A percentile compares a stretch with the other conserved stretches of the same genome.
These are phyloP conservation scores for Arremon aurantiirostris DNA, from an alignment of 2,797 vertebrate species.

Conservation along the genomic window DNA sequence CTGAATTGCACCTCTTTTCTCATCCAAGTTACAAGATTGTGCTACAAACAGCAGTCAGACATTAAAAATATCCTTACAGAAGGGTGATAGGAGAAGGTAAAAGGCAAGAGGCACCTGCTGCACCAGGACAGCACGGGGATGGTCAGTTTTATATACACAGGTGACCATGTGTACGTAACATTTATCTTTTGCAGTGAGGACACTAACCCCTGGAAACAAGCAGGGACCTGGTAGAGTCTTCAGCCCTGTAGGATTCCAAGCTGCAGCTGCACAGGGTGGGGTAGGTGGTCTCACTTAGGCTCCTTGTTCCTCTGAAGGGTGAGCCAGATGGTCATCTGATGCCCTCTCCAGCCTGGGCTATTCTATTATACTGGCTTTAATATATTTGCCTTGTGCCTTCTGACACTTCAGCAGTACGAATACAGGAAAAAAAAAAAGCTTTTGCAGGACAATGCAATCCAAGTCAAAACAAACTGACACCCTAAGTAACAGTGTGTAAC, in stretches of 20 bases:
- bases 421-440: neutral
- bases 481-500: neutral
- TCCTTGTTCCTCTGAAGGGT: neutral
- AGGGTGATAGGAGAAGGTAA: neutral
- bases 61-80: neutral
- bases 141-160: neutral
- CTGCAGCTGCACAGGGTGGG: neutral
- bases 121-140: neutral
- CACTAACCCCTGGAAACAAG: neutral
- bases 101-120: neutral
- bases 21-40: neutral
- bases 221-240: fast-evolving
- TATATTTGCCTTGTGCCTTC: neutral
- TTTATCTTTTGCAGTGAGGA: neutral
- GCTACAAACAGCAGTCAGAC: neutral
- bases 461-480: neutral
- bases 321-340: neutral
- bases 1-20: neutral
- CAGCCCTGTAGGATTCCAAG: neutral
- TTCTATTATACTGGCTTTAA: neutral
- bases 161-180: neutral
- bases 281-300: neutral
- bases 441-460: neutral
- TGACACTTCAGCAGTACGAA: neutral
- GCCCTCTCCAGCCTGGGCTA: neutral